Base-by-base conservation (phyloP, 2,888 invertebrate species). In the Caenorhabditis virilis region DNA sequence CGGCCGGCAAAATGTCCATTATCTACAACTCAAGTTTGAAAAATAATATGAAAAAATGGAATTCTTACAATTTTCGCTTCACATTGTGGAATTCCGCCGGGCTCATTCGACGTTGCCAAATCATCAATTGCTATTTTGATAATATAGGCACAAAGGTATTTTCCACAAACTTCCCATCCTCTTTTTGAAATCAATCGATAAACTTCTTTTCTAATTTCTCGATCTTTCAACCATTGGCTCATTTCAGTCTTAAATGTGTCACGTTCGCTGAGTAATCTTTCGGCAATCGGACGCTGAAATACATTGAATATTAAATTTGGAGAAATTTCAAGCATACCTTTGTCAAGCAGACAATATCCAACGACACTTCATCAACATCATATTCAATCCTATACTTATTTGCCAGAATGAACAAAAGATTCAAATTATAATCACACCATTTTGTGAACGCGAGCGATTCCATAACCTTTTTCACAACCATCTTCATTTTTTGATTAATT, bases 231-330 rank as follows among this genome's bases (percentile, higher is more conserved):
- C 5, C 43, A 25, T 5, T 26, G 22, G 15, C 59, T 27, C 48
- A 65, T 51, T n/a, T 65, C 65, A 5, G 65, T 56, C 26, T 50
- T 60, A 30, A 65, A 53, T 0, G 46, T 59, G 20, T 65, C 65
- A 7, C 41, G 47, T 33, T 51, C 42, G 2, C 20, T 35, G 1
- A 60, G 33, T 39, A 65, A 27, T 33, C 49, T 59, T 16, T 39
- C 27, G 15, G 54, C 55, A 0, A 65, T 39, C 7, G 59, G 59
- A 0, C 65, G 51, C 25, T 63, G 53, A 13, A 54, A 16, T 1
- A 63, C 41, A 23, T 58, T 49, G 2, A 58, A 36, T 15, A 25
- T 16, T 2, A 18, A 15, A 4, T 53, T 20, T 16, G 51, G 30
- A n/a, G n/a, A n/a, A n/a, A n/a, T 45, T 25, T 25, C 16, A 39